Conservation (phyloP, 2,113 vertebrate species). For the Narcine bancroftii region DNA sequence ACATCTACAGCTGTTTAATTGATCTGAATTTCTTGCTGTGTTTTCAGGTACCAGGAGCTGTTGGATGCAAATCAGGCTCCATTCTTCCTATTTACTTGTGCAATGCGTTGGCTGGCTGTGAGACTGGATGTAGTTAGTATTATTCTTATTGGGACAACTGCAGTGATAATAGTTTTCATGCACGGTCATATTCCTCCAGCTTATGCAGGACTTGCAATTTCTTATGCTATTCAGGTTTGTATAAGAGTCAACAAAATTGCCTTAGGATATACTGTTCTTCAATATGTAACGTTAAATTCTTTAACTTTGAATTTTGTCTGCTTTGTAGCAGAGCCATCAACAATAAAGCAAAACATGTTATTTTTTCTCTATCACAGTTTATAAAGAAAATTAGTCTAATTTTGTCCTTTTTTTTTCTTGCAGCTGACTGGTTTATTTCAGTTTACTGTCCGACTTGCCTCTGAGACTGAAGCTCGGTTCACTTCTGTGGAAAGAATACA, state of each 20-base stretch:
- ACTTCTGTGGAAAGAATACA: slow-evolving; percentile 86
- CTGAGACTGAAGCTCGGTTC: slow-evolving; percentile 88
- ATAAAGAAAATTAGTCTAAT: neutral
- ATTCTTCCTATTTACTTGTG: slow-evolving; percentile 81
- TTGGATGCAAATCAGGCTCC: slow-evolving; percentile 82
- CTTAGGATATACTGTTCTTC: neutral
- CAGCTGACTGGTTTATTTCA: slow-evolving; percentile 88
- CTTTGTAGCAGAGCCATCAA: neutral
- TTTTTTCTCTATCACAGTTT: neutral
- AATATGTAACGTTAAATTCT: neutral
- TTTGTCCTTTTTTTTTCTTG: neutral
- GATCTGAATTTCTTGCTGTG: neutral
- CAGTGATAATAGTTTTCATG: slow-evolving; percentile 84
- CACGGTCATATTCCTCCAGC: slow-evolving; percentile 77
- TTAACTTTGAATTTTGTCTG: neutral
- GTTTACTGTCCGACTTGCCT: slow-evolving; percentile 84
- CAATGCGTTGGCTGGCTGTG: slow-evolving; percentile 84
- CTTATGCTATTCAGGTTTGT: slow-evolving; percentile 79
- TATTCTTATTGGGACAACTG: slow-evolving; percentile 75
- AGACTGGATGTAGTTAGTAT: slow-evolving; percentile 82
- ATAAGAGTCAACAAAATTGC: neutral
- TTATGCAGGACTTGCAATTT: slow-evolving; percentile 83
- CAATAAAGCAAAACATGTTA: neutral
- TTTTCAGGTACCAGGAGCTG: slow-evolving; percentile 74
- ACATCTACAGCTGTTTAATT: neutral